These are phyloP conservation scores for Hirtodrosophila alboralis DNA, from an alignment of 2,888 invertebrate genomes.

Conservation along the genomic window DNA sequence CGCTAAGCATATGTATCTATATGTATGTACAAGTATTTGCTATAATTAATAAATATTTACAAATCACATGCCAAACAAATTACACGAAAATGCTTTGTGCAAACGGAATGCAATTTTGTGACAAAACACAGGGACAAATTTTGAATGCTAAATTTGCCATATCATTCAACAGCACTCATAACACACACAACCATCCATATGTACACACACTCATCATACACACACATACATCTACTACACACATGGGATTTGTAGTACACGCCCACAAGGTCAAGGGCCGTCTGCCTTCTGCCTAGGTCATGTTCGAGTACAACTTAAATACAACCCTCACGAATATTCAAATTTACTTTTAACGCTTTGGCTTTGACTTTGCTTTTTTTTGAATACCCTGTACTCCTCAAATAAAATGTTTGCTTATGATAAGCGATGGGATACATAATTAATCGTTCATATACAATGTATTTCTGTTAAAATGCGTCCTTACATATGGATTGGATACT, in stretches of 20 bases:
- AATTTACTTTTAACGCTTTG: constrained; percentile 32
- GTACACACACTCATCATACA: constrained; percentile 9
- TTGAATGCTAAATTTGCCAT: constrained; percentile 31
- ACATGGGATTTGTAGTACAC: constrained; percentile 29
- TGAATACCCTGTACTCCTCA: constrained; percentile 37
- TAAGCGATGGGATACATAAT: too few species aligned
- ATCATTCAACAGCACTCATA: constrained; percentile 43
- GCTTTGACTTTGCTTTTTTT: constrained; percentile 3
- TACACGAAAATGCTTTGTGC: neutral
- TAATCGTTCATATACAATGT: too few species aligned
- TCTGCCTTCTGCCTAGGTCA: constrained; percentile 64
- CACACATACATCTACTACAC: neutral
- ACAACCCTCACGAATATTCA: constrained; percentile 51
- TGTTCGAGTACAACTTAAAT: constrained; percentile 50
- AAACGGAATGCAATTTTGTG: constrained; percentile 15
- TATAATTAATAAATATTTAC: constrained; percentile 33
- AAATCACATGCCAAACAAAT: constrained; percentile 31
- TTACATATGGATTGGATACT: too few species aligned
- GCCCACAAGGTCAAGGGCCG: constrained; percentile 73
- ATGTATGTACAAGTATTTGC: constrained; percentile 45
- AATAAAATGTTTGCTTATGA: too few species aligned
- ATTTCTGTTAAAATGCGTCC: too few species aligned
- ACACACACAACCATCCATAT: constrained; percentile 9
- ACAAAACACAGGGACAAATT: constrained; percentile 19
- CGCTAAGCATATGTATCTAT: constrained; percentile 51